Evolutionary conservation across 2,888 invertebrate species (phyloP).

Genomic region (Allygus modestus): DNA sequence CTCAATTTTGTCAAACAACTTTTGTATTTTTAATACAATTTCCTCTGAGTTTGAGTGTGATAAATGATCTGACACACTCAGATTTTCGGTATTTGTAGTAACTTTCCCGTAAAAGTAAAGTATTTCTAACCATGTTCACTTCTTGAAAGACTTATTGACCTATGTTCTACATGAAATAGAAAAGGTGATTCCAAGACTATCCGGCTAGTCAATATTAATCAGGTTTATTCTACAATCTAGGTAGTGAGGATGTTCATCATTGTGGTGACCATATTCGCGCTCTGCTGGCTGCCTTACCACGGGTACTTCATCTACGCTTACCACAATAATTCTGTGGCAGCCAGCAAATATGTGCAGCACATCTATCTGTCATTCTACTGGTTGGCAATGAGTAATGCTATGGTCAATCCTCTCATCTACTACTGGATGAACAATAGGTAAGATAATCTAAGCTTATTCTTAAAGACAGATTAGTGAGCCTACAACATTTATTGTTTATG

Average conservation of each 20-base stretch:
- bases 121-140: too few species aligned
- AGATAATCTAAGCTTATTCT: slow-evolving; percentile 60
- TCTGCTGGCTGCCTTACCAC: slow-evolving; percentile 79
- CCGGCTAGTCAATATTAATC: too few species aligned
- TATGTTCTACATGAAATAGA: too few species aligned
- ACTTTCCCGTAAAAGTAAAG: too few species aligned
- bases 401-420: slow-evolving; percentile 79
- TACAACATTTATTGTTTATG: too few species aligned
- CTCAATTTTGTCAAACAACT: too few species aligned
- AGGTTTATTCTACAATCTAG: slow-evolving; percentile 73
- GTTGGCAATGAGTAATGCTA: slow-evolving; percentile 79
- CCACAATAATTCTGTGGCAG: slow-evolving; percentile 72
- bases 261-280: slow-evolving; percentile 76
- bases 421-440: slow-evolving; percentile 78
- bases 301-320: slow-evolving; percentile 77
- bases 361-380: slow-evolving; percentile 77
- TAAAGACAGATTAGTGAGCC: neutral
- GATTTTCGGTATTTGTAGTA: too few species aligned
- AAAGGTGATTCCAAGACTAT: too few species aligned
- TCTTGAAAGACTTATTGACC: too few species aligned
- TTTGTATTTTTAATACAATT: too few species aligned
- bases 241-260: slow-evolving; percentile 78
- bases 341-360: slow-evolving; percentile 75
- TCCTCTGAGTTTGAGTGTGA: too few species aligned
- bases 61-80: too few species aligned